Evolutionary conservation across 2,888 invertebrate genomes (phyloP).

Genomic region (Eupithecia inturbata): DNA sequence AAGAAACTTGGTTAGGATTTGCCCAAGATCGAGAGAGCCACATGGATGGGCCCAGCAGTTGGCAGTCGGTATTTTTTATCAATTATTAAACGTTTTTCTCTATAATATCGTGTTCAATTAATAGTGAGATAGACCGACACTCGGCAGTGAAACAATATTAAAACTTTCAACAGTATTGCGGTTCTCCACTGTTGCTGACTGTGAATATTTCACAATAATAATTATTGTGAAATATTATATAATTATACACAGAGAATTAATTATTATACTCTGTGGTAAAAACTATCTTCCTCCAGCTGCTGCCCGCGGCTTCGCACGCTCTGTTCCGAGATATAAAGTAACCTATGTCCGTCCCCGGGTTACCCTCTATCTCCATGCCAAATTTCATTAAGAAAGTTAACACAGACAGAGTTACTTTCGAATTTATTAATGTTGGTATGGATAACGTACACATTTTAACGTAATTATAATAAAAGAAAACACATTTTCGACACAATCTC

Average conservation of each 20-base stretch:
- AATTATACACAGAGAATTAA: no score
- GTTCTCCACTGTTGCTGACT: not conserved
- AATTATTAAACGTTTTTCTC: no score
- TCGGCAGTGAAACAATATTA: not conserved
- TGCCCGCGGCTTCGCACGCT: no score
- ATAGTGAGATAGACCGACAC: not conserved
- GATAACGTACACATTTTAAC: not conserved
- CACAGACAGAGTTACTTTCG: no score
- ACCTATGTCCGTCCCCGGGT: no score
- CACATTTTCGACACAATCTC: constrained; percentile 19
- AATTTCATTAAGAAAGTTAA: no score
- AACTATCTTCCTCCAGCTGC: no score
- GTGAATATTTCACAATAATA: not conserved
- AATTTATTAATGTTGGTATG: no score
- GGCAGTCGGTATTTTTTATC: not conserved
- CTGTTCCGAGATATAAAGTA: no score
- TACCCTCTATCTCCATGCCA: no score
- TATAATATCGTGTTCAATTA: no score
- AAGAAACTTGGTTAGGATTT: not conserved
- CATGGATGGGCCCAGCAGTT: not conserved
- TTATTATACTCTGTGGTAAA: not conserved
- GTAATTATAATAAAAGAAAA: constrained; percentile 21
- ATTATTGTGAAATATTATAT: no score
- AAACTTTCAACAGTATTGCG: not conserved
- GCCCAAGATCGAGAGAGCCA: not conserved